Conservation (phyloP, 2,888 invertebrate species). For the Oxyscelio sp. region DNA sequence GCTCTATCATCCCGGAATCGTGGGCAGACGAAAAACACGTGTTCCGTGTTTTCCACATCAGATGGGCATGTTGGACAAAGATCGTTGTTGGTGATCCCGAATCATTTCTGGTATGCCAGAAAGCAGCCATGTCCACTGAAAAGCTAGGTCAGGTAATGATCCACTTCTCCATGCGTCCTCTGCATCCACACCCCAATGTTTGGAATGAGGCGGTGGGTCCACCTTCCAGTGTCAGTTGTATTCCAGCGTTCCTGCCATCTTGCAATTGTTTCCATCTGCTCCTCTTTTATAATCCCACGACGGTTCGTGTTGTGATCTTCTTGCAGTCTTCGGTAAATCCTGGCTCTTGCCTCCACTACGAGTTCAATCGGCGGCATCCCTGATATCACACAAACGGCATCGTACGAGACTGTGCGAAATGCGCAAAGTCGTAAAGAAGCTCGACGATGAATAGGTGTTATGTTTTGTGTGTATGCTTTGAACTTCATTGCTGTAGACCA, state of each 20-base stretch:
- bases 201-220: conserved; percentile 60
- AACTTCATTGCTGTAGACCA: conserved; percentile 16
- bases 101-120: conserved; percentile 46
- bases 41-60: neutral
- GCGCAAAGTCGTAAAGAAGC: neutral
- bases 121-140: conserved; percentile 59
- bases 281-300: neutral
- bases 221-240: conserved; percentile 41
- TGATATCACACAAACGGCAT: conserved; percentile 1
- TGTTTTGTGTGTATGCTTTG: neutral
- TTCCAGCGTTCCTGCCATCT: conserved; percentile 69
- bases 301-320: neutral
- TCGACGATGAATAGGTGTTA: neutral
- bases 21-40: conserved; percentile 10
- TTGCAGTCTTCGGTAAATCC: neutral
- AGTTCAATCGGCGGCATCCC: neutral
- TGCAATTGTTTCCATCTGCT: neutral
- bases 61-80: conserved; percentile 14
- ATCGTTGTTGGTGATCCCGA: neutral
- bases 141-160: conserved; percentile 48
- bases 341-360: neutral
- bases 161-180: conserved; percentile 66
- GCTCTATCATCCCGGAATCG: conserved; percentile 13
- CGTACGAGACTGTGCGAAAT: conserved; percentile 11
- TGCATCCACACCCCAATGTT: conserved; percentile 45